phyloP scores from a whole-genome alignment of 1,140 invertebrate genomes.

The Drosophila nasuta region DNA sequence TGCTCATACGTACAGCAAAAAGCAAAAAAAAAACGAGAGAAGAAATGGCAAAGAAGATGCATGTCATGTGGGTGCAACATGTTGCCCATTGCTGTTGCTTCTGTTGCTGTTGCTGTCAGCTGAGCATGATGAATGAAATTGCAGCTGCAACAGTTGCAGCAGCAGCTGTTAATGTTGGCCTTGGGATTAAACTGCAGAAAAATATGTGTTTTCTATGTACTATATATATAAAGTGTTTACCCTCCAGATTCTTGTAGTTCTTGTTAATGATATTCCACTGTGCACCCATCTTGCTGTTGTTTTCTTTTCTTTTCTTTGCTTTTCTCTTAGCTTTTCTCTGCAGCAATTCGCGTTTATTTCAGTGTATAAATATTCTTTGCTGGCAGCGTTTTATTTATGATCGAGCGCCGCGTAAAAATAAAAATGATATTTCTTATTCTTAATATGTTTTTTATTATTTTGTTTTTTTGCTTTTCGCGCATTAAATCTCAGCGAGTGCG shows the following conservation, averaged over 20 bases:
- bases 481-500: slow-evolving; percentile 46
- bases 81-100: slow-evolving; percentile 31
- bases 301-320: neutral
- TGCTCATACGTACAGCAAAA: slow-evolving; percentile 8
- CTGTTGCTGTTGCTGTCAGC: neutral
- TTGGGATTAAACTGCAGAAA: neutral
- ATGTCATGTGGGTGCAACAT: slow-evolving; percentile 53
- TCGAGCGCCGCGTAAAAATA: slow-evolving; percentile 68
- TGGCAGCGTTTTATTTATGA: slow-evolving; percentile 51
- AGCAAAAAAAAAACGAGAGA: neutral
- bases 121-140: slow-evolving; percentile 19
- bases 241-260: slow-evolving; percentile 83
- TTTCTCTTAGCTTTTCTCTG: slow-evolving; percentile 9
- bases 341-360: slow-evolving; percentile 9
- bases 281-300: slow-evolving; percentile 63
- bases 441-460: slow-evolving; percentile 28
- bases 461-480: slow-evolving; percentile 33
- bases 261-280: slow-evolving; percentile 81
- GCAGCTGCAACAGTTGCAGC: slow-evolving; percentile 20
- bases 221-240: slow-evolving; percentile 57
- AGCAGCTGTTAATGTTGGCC: neutral
- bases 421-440: slow-evolving; percentile 55
- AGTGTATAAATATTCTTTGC: slow-evolving; percentile 24
- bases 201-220: neutral
- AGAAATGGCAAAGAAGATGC: neutral